A percentile compares a stretch with the other conserved stretches of the same genome.
Evolutionary conservation across 2,888 invertebrate species (phyloP).

Genomic region (Ophonus ardosiacus): DNA sequence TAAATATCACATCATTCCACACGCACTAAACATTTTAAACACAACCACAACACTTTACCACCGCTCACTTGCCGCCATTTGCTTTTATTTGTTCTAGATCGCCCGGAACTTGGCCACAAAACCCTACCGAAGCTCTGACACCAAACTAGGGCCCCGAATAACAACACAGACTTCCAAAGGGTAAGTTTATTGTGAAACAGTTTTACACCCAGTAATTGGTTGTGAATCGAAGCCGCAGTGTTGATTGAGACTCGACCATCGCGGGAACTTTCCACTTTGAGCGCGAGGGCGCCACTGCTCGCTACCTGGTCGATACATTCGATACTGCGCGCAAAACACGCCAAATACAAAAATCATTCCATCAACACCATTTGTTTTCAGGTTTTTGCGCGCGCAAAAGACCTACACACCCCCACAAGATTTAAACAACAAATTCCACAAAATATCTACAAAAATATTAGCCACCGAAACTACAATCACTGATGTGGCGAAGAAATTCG

Average conservation of each 20-base stretch:
- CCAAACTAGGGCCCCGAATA: constrained; percentile 75
- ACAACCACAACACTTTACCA: constrained; percentile 35
- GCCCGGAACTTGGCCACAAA: constrained; percentile 71
- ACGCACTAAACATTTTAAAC: constrained; percentile 13
- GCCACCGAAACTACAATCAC: constrained; percentile 77
- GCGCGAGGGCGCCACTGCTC: constrained; percentile 71
- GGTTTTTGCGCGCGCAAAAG: constrained; percentile 86
- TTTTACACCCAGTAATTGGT: constrained; percentile 67
- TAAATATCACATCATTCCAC: constrained; percentile 72
- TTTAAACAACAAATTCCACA: constrained; percentile 79
- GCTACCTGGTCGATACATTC: constrained; percentile 72
- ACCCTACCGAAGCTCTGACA: constrained; percentile 73
- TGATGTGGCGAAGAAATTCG: constrained; percentile 80
- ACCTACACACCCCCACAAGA: constrained; percentile 86
- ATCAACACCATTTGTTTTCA: constrained; percentile 70
- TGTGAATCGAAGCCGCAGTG: not conserved
- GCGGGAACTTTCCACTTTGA: constrained; percentile 66
- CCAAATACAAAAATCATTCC: constrained; percentile 67
- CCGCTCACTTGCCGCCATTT: not conserved
- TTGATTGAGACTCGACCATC: constrained; percentile 68
- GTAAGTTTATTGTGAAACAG: constrained; percentile 76
- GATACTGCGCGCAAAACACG: constrained; percentile 72
- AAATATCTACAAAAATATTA: constrained; percentile 79
- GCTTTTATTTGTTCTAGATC: not conserved
- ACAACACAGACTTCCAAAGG: constrained; percentile 83